Conservation (phyloP, 1,140 invertebrate species). For the Eulimnadia texana region DNA sequence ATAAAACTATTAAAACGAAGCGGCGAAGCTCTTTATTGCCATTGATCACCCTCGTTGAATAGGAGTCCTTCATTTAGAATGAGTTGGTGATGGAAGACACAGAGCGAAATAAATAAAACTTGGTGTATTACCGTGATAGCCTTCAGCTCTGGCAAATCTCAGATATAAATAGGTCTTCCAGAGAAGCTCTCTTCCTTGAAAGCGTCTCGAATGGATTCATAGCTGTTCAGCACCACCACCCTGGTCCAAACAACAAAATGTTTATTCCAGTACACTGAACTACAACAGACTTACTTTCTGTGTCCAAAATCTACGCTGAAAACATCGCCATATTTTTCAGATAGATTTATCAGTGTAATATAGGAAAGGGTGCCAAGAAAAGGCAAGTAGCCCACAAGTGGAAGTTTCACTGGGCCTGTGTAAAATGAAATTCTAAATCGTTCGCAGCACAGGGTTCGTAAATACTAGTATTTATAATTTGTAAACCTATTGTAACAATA, state of each 20-base stretch:
- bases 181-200: slow-evolving; percentile 17
- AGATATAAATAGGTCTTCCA: slow-evolving; percentile 8
- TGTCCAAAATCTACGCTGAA: slow-evolving; percentile 9
- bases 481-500: too few relatives aligned
- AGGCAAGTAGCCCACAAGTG: neutral
- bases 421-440: too few relatives aligned
- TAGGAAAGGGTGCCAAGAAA: neutral
- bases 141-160: neutral
- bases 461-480: too few relatives aligned
- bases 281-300: too few relatives aligned
- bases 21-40: neutral
- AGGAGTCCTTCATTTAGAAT: neutral
- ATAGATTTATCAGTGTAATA: neutral
- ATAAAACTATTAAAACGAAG: neutral
- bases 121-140: neutral
- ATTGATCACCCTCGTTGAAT: neutral
- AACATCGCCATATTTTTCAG: slow-evolving; percentile 15
- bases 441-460: too few relatives aligned
- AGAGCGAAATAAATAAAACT: neutral
- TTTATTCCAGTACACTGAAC: too few relatives aligned
- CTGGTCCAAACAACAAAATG: neutral
- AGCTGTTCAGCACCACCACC: slow-evolving; percentile 11
- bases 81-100: too few relatives aligned
- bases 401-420: slow-evolving; percentile 6
- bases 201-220: slow-evolving; percentile 8